Base-by-base conservation (phyloP, 2,888 invertebrate genomes). In the Nysson spinosus region DNA sequence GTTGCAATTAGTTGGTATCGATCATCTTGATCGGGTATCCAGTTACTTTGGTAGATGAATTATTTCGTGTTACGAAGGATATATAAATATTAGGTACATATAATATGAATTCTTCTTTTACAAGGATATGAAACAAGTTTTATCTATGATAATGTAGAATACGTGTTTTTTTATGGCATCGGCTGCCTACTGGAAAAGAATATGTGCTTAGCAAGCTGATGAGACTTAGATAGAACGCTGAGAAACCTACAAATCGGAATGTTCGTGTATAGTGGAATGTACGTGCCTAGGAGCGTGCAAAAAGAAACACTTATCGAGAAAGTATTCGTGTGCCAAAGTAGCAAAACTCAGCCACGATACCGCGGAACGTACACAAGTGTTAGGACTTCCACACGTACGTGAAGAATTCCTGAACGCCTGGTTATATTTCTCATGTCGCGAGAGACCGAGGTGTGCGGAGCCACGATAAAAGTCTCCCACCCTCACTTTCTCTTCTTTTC, bases 391-490 rank as follows among this genome's bases (percentile, higher is more conserved):
- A 3, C 51, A 7, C 30, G 51, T 14, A 32, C n/a, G 37, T 43
- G 43, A 72, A 61, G 68, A 65, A 58, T 54, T 47, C 35, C 57
- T 44, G 54, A 39, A 51, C 54, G 37, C 55, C n/a, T 43, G 46
- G 69, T 60, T 46, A 64, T 61, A 70, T 64, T 64, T 73, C 39
- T 47, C 40, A 9, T 42, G 46, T 54, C 60, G 50, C 60, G 52
- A 50, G 60, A 56, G 56, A 56, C 28, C 30, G 58, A 55, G 58
- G 52, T 57, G 54, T 54, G 56, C 62, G 24, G 39, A 56, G 56
- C 20, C 44, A 42, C 57, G 67, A 72, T 65, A 70, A 75, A 67
- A 61, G 55, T 51, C 28, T 35, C 3, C n/a, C 17, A 1, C 11
- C 24, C 30, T 14, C 22, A 26, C 40, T 30, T 35, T 32, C 44